A percentile compares a stretch with the other conserved stretches of the same genome.
These are phyloP conservation scores for Trematomus bernacchii DNA, from an alignment of 2,797 vertebrate genomes.

Conservation along the genomic window DNA sequence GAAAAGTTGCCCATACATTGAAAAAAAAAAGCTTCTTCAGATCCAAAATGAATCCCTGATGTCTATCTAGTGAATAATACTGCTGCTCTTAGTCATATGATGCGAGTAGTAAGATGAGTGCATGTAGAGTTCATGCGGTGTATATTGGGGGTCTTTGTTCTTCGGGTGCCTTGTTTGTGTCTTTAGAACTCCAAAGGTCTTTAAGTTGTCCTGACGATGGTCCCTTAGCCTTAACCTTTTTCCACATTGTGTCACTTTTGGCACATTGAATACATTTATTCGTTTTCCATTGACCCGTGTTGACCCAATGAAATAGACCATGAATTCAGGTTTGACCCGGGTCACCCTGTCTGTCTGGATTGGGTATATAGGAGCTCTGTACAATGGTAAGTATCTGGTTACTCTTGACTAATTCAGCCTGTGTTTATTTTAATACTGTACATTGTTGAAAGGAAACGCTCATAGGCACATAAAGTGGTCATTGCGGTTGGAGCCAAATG, in stretches of 20 bases:
- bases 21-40: neutral
- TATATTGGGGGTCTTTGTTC: neutral
- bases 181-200: neutral
- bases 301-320: neutral
- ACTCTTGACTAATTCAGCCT: neutral
- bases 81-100: neutral
- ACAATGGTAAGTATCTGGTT: neutral
- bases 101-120: neutral
- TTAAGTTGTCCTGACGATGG: neutral
- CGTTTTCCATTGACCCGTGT: neutral
- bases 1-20: neutral
- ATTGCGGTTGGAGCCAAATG: conserved; percentile 5
- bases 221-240: neutral
- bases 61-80: neutral
- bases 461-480: neutral
- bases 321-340: neutral
- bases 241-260: neutral
- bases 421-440: conserved; percentile 1
- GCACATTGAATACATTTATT: neutral
- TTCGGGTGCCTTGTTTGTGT: neutral
- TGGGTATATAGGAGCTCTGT: neutral
- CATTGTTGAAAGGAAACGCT: neutral
- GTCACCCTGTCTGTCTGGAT: neutral
- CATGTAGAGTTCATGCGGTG: neutral
- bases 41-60: neutral